Evolutionary conservation across 2,888 invertebrate species (phyloP).

Genomic region (Plagodis pulveraria): DNA sequence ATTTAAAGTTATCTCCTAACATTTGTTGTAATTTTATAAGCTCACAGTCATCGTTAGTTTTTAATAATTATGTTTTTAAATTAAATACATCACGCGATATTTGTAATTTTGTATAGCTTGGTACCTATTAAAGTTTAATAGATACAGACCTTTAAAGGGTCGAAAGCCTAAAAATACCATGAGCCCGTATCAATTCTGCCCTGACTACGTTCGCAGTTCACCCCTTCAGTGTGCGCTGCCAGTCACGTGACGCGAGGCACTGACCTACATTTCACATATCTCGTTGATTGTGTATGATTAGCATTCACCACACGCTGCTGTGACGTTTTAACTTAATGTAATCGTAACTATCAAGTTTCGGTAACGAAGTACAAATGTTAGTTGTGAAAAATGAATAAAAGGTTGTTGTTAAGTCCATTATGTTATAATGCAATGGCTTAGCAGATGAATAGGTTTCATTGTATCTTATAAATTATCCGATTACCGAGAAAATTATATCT

Average conservation of each 20-base stretch:
- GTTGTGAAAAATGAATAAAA: too few species aligned
- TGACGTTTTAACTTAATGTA: conserved; percentile 15
- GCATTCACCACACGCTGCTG: conserved; percentile 16
- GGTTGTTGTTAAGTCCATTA: too few species aligned
- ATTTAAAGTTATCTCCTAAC: too few species aligned
- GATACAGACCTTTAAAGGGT: background rate
- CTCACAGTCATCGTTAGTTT: too few species aligned
- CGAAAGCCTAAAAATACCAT: background rate
- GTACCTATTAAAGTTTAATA: background rate
- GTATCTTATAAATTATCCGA: too few species aligned
- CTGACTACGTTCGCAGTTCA: conserved; percentile 12
- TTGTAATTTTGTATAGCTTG: background rate
- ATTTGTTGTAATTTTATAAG: too few species aligned
- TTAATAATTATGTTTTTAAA: too few species aligned
- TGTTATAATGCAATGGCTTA: too few species aligned
- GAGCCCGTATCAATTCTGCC: background rate
- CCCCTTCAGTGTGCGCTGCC: conserved; percentile 12
- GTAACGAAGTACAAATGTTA: too few species aligned
- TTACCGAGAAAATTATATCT: too few species aligned
- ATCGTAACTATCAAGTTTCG: background rate
- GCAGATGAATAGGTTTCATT: too few species aligned
- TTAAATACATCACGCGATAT: background rate
- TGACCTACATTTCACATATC: conserved; percentile 53
- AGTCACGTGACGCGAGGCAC: conserved; percentile 44
- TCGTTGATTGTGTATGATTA: conserved; percentile 45